A percentile compares a stretch with the other conserved stretches of the same genome.
Evolutionary conservation across 2,113 vertebrate genomes (phyloP).

Genomic region (Tychaedon coryphoeus): DNA sequence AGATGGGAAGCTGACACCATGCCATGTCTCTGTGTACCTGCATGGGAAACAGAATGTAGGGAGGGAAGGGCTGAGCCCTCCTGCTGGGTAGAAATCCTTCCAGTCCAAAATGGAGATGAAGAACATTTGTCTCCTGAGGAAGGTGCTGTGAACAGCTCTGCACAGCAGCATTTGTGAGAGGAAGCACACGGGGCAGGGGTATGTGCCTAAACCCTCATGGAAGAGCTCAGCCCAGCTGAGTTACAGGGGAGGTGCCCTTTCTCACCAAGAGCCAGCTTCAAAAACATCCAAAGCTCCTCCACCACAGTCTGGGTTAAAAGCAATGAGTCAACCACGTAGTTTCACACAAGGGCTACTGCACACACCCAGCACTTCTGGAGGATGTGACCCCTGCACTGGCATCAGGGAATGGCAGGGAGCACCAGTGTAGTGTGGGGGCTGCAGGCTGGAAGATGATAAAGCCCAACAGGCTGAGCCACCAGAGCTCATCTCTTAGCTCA

Average conservation of each 20-base stretch:
- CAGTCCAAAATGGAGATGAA: neutral
- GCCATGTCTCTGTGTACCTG: fast-evolving
- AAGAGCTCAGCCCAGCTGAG: neutral
- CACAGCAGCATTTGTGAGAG: neutral
- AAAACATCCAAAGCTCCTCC: neutral
- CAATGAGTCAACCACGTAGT: neutral
- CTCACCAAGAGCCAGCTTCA: neutral
- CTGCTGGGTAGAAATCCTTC: neutral
- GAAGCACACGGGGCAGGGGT: fast-evolving
- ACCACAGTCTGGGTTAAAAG: neutral
- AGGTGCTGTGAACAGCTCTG: neutral
- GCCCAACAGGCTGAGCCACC: neutral
- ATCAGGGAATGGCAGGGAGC: neutral
- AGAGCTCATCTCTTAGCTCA: neutral
- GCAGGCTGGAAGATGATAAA: neutral
- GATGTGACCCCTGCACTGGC: fast-evolving
- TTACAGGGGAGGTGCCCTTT: neutral
- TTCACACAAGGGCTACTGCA: neutral
- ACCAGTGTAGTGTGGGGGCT: fast-evolving
- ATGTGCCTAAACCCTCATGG: fast-evolving
- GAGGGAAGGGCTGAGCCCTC: neutral
- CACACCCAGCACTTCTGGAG: neutral
- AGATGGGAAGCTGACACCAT: neutral
- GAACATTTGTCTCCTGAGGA: neutral
- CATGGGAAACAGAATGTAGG: fast-evolving